A percentile compares a stretch with the other conserved stretches of the same genome.
These are phyloP conservation scores for Mormyrus iriodes DNA, from an alignment of 2,113 vertebrate genomes.

Conservation along the genomic window DNA sequence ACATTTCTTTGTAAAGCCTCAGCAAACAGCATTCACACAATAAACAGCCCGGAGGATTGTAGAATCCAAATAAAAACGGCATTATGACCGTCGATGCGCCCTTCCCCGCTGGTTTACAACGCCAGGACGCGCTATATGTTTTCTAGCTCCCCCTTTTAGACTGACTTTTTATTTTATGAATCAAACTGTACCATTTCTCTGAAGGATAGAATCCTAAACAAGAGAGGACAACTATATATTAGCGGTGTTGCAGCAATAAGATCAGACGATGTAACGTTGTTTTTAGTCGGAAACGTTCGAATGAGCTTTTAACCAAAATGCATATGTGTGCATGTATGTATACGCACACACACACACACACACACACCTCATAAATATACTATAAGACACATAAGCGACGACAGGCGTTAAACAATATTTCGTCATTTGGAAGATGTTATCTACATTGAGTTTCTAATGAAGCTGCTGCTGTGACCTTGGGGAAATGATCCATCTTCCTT, in stretches of 20 bases:
- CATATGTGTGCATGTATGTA: too few relatives aligned
- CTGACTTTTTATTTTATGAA: slow-evolving; percentile 72
- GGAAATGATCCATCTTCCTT: not conserved
- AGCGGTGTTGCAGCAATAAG: not conserved
- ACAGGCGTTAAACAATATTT: not conserved
- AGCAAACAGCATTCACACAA: not conserved
- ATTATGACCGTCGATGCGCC: not conserved
- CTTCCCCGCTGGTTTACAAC: slow-evolving; percentile 43
- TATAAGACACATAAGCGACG: too few relatives aligned
- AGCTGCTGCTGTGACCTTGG: not conserved
- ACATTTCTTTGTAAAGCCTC: slow-evolving; percentile 59
- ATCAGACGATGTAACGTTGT: not conserved
- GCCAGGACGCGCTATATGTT: slow-evolving; percentile 51
- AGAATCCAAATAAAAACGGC: not conserved
- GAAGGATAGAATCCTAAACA: slow-evolving; percentile 26
- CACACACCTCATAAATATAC: too few relatives aligned
- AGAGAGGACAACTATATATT: not conserved
- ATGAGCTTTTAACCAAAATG: not conserved
- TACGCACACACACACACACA: too few relatives aligned
- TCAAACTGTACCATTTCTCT: slow-evolving; percentile 64
- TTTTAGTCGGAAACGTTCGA: not conserved
- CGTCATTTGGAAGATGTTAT: not conserved
- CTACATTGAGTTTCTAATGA: not conserved
- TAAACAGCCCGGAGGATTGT: not conserved
- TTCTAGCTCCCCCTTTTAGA: slow-evolving; percentile 63